Percentiles rank a stretch among this genome's conserved stretches.
Conservation (phyloP, 2,888 invertebrate genomes). For the Orchesella flavescens region DNA sequence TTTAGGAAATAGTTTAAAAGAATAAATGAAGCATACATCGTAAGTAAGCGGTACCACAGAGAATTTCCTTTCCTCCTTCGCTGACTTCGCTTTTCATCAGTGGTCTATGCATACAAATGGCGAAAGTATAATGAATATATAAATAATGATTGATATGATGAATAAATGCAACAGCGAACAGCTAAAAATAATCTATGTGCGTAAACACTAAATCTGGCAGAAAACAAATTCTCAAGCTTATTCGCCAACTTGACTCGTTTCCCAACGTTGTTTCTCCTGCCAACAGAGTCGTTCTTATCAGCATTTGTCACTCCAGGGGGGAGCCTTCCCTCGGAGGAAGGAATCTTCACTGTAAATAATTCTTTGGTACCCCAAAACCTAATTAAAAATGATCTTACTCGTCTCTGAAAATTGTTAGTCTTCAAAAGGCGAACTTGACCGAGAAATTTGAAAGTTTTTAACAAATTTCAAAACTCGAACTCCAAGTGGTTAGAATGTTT, state of each 20-base stretch:
- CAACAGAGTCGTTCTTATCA: not conserved
- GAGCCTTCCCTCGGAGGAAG: slow-evolving; percentile 8
- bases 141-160: too few species aligned
- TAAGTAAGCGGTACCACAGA: slow-evolving; percentile 1
- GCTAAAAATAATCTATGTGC: not conserved
- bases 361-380: too few species aligned
- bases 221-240: not conserved
- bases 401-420: too few species aligned
- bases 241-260: too few species aligned
- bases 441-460: too few species aligned
- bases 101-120: not conserved
- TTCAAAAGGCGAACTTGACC: too few species aligned
- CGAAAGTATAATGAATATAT: not conserved
- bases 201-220: not conserved
- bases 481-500: too few species aligned
- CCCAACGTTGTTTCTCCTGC: too few species aligned
- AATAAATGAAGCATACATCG: slow-evolving; percentile 16
- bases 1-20: not conserved
- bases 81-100: not conserved
- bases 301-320: not conserved
- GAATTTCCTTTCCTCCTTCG: not conserved
- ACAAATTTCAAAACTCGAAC: too few species aligned
- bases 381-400: too few species aligned
- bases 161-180: not conserved
- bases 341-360: not conserved